Base-by-base conservation (phyloP, 2,113 vertebrate genomes). In the Corythoichthys intestinalis region DNA sequence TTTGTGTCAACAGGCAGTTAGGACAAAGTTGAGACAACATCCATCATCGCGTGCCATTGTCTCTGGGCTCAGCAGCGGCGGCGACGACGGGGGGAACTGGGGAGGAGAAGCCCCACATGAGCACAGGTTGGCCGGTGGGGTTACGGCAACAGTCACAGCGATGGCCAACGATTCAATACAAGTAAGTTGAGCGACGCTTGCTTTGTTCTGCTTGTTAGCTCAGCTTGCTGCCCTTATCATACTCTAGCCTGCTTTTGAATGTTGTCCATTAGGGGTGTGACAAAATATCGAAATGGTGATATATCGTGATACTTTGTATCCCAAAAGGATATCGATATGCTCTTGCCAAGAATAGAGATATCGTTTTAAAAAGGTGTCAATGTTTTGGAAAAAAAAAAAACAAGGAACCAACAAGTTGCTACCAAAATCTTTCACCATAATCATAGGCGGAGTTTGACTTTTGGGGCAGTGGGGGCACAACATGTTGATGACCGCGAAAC, bases 121-220 rank as follows among this genome's bases (percentile, higher is more conserved):
- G 72, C 66, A 57, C 65, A 78, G 76, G 66, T 76, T 53, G 69
- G 62, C 57, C 64, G 78, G 61, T n/a, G 13, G 20, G 39, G 44
- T 47, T 20, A 63, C 61, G 20, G 61, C 61, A 39, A 66, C 62
- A 60, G 78, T 74, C 78, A 63, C 79, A 44, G 68, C 77, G 64
- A 93, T 93, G 92, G 91, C 92, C 14, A 93, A 93, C 85, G 92
- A 93, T 83, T 91, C 90, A 0, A 79, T 92, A 15, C 91, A 93
- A 86, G 92, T 93, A 89, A 91, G 92, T 89, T 48, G 8, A 52
- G 56, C 6, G 53, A 62, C 20, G 17, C 10, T 5, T 20, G 13
- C 11, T 37, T 14, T 15, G 34, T 39, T 35, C 48, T 34, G 28
- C 14, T 46, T 38, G 44, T 34, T 56, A 17, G n/a, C 50, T 53